These are phyloP conservation scores for Drosophila pseudotalamancana DNA, from an alignment of 2,888 invertebrate genomes.

Conservation along the genomic window DNA sequence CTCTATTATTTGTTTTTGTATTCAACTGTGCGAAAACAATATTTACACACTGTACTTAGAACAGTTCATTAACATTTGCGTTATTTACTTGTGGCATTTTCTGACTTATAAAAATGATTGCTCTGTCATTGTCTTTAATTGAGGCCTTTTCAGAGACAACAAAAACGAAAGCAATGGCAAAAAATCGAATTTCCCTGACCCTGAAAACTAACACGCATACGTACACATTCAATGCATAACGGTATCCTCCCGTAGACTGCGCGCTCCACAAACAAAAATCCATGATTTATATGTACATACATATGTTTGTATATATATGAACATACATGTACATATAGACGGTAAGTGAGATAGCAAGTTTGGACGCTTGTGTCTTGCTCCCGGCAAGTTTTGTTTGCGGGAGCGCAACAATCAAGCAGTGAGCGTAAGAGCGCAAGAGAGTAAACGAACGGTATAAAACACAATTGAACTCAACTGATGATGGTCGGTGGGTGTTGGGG, in stretches of 20 bases:
- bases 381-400: constrained; percentile 53
- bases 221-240: constrained; percentile 56
- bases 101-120: constrained; percentile 34
- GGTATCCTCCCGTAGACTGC: constrained; percentile 56
- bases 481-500: constrained; percentile 45
- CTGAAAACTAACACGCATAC: constrained; percentile 72
- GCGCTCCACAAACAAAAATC: constrained; percentile 32
- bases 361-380: constrained; percentile 65
- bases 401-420: constrained; percentile 36
- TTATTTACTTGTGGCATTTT: constrained; percentile 24
- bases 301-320: constrained; percentile 2
- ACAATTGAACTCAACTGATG: constrained; percentile 55
- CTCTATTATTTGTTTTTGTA: background rate
- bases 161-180: too few relatives aligned
- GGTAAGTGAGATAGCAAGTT: constrained; percentile 53
- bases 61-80: constrained; percentile 48
- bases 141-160: constrained; percentile 22
- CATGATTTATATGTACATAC: constrained; percentile 9
- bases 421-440: constrained; percentile 20
- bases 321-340: background rate
- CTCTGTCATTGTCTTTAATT: constrained; percentile 42
- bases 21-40: background rate
- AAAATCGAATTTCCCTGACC: constrained; percentile 82
- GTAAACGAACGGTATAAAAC: constrained; percentile 41
- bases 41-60: constrained; percentile 3